These are phyloP conservation scores for Micrasema minimum DNA, from an alignment of 1,140 invertebrate genomes.

Conservation along the genomic window DNA sequence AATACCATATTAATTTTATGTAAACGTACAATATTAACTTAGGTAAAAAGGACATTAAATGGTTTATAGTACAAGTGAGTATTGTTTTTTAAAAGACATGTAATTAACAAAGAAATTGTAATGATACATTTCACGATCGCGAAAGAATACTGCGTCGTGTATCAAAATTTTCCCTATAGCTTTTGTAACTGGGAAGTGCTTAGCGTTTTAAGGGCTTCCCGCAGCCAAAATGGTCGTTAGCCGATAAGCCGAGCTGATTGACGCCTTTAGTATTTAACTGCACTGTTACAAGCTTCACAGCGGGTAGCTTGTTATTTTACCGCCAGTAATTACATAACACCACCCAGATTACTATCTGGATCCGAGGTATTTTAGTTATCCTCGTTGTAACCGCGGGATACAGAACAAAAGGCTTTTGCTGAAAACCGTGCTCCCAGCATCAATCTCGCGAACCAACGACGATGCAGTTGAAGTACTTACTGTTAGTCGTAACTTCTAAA, in stretches of 20 bases:
- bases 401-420: slow-evolving; percentile 40
- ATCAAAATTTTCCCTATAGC: background rate
- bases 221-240: slow-evolving; percentile 32
- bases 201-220: slow-evolving; percentile 36
- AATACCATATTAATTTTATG: no score
- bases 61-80: no score
- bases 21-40: no score
- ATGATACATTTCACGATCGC: background rate
- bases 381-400: slow-evolving; percentile 23
- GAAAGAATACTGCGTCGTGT: no score
- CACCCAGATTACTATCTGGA: slow-evolving; percentile 41
- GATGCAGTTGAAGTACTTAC: background rate
- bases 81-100: no score
- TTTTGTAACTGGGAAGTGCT: slow-evolving; percentile 18
- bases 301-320: slow-evolving; percentile 36
- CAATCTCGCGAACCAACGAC: slow-evolving; percentile 37
- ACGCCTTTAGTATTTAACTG: slow-evolving; percentile 40
- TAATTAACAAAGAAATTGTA: no score
- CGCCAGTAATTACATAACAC: slow-evolving; percentile 41
- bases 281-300: slow-evolving; percentile 34
- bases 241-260: slow-evolving; percentile 44
- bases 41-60: no score
- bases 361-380: slow-evolving; percentile 34
- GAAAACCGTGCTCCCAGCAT: slow-evolving; percentile 23
- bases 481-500: no score